phyloP scores from a whole-genome alignment of 2,113 vertebrate genomes.

The Oreocharis arfaki region DNA sequence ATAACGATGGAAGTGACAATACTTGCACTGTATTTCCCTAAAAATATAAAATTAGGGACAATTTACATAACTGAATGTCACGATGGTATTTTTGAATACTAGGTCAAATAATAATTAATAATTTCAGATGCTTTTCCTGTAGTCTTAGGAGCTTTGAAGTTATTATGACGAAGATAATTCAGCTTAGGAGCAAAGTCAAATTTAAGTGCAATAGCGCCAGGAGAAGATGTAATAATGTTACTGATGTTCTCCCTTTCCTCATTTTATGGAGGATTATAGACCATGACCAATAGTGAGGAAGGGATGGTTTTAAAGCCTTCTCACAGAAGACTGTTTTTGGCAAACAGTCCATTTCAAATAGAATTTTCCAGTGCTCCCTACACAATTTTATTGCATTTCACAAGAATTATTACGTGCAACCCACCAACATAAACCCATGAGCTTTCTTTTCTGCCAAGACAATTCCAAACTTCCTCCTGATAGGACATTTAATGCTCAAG shows the following conservation, averaged over 20 bases:
- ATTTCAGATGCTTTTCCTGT: neutral
- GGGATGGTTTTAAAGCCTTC: neutral
- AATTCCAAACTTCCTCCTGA: neutral
- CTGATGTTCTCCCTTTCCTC: neutral
- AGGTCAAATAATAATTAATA: neutral
- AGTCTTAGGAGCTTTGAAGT: neutral
- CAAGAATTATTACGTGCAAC: neutral
- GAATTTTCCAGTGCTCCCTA: neutral
- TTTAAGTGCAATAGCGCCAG: neutral
- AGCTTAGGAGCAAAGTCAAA: neutral
- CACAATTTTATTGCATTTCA: neutral
- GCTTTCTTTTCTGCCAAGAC: neutral
- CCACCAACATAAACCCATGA: neutral
- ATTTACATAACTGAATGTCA: neutral
- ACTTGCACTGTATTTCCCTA: neutral
- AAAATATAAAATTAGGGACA: neutral
- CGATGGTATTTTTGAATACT: neutral
- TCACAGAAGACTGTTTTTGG: neutral
- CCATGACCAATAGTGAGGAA: rapidly evolving
- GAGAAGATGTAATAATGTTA: neutral
- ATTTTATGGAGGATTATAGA: neutral
- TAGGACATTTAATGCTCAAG: neutral
- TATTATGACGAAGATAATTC: neutral
- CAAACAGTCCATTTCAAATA: neutral
- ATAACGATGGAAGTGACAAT: neutral